A percentile compares a stretch with the other conserved stretches of the same genome.
phyloP scores from a whole-genome alignment of 1,140 invertebrate genomes.

The Zaprionus gabonicus region DNA sequence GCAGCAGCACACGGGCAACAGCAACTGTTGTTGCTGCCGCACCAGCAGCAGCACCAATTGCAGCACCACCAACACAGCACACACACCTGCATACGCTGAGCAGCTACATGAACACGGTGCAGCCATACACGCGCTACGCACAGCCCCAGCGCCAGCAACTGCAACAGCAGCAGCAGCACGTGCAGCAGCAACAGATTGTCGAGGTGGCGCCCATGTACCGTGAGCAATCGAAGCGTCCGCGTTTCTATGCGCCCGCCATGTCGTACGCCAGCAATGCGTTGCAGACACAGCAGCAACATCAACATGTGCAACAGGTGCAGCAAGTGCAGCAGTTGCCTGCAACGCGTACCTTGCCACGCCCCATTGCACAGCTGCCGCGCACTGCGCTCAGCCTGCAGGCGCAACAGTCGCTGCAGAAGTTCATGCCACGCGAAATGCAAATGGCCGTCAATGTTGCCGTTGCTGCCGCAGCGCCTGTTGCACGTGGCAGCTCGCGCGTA shows the following conservation, averaged over 20 bases:
- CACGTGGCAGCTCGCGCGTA: constrained; percentile 57
- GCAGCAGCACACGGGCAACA: constrained; percentile 21
- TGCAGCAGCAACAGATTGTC: constrained; percentile 51
- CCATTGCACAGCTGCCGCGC: background rate
- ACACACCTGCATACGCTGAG: constrained; percentile 67
- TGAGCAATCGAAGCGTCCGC: constrained; percentile 68
- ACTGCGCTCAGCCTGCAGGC: constrained; percentile 49
- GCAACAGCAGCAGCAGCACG: constrained; percentile 30
- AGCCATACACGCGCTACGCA: constrained; percentile 69
- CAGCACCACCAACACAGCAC: constrained; percentile 59
- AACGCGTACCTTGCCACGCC: background rate
- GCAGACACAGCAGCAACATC: constrained; percentile 42
- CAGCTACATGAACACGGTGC: constrained; percentile 75
- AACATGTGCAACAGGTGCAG: constrained; percentile 33
- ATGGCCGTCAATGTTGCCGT: constrained; percentile 76
- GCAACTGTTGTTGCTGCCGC: constrained; percentile 14
- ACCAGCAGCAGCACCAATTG: constrained; percentile 28
- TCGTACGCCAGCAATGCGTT: constrained; percentile 52
- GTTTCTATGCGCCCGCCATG: constrained; percentile 73
- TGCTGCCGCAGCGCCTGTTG: constrained; percentile 37
- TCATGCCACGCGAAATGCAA: constrained; percentile 77
- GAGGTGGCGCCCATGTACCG: constrained; percentile 75
- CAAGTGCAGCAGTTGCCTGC: constrained; percentile 24
- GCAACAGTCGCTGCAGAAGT: constrained; percentile 70
- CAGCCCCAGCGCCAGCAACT: constrained; percentile 36